Evolutionary conservation across 1,140 invertebrate genomes (phyloP), one percentile per base, ranked within the genome.

Genomic region (Eufriesea mexicana): DNA sequence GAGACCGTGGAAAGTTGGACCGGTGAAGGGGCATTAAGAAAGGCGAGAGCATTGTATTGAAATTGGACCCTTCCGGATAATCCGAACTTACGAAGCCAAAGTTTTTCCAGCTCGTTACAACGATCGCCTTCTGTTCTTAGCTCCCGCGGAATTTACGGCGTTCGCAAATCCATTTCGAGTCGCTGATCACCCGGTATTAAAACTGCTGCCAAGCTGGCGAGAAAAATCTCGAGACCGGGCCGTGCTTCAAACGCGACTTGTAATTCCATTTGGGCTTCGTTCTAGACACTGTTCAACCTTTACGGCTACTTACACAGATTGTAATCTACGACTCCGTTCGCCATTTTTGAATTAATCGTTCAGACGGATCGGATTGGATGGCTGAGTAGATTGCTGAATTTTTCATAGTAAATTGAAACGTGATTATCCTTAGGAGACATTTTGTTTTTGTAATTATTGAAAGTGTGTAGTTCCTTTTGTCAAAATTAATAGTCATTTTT

Each of bases 31-130:
- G 61, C 73, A 83, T 87, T 83, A 86, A 78, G 74, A 83, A 75
- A 55, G 62, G 62, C 59, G 57, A 57, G 67, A 47, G 73, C 74
- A 83, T 81, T 87, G 86, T 87, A 87, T 87, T 86, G 84, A 82
- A 77, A 86, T 87, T 86, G 73, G 70, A 42, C 49, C 84, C 84
- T 86, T 87, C 82, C 82, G 83, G 86, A 87, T 87, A 86, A 87
- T 87, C 86, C 80, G 49, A 86, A 86, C 84, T 87, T 83, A 83
- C 80, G 68, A 71, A 55, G 55, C 49, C 54, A 35, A 28, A 82
- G 82, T 61, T 86, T 86, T 85, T 86, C 59, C 86, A 72, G 35
- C 74, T 78, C 84, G 84, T 87, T 83, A 87, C 79, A 67, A 79
- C 74, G 86, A 87, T 86, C 84, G 61, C 61, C 79, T 77, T 86